Conservation (phyloP, 2,888 invertebrate species). For the Opisthograptis luteolata region DNA sequence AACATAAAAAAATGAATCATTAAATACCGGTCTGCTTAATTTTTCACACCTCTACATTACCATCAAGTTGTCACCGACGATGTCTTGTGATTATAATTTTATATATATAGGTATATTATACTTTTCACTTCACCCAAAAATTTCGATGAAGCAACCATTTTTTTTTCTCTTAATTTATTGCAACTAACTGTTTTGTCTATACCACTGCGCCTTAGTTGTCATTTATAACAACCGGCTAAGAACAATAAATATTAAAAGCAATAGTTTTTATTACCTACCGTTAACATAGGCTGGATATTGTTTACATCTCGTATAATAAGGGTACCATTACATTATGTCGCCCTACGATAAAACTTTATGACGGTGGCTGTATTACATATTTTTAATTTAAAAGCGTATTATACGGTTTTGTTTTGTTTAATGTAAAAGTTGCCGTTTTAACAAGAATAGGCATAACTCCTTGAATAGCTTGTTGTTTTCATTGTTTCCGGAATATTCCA, state of each 20-base stretch:
- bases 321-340: conserved; percentile 50
- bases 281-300: conserved; percentile 52
- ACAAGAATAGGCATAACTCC: not conserved
- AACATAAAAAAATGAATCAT: no score
- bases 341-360: conserved; percentile 47
- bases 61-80: no score
- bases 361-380: conserved; percentile 30
- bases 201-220: conserved; percentile 20
- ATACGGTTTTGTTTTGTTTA: conserved; percentile 6
- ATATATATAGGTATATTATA: no score
- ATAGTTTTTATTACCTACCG: conserved; percentile 47
- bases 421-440: not conserved
- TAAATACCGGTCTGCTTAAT: no score
- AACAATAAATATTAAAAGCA: conserved; percentile 47
- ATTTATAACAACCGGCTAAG: conserved; percentile 42
- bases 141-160: no score
- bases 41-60: no score
- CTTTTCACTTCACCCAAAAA: no score
- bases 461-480: not conserved
- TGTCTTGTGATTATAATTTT: no score
- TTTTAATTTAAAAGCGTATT: conserved; percentile 35
- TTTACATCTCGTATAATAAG: conserved; percentile 56
- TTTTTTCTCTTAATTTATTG: no score
- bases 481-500: not conserved
- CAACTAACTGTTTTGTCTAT: no score